Conservation (phyloP, 1,140 invertebrate genomes). For the Oppia nitens region DNA sequence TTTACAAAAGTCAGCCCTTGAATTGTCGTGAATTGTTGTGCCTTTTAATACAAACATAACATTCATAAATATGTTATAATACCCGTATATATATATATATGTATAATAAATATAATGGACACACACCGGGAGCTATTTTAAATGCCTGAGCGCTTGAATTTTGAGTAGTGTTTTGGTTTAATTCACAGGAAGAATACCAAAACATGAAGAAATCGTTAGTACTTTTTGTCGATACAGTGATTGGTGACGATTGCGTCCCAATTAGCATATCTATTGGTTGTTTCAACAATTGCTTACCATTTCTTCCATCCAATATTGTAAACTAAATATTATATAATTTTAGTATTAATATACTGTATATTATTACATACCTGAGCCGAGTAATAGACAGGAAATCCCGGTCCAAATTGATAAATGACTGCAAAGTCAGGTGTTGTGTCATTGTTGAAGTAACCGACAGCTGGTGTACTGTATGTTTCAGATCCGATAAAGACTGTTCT, state of each 20-base stretch:
- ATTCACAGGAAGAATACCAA: slow-evolving; percentile 47
- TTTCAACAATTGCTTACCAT: slow-evolving; percentile 42
- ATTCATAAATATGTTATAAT: not conserved
- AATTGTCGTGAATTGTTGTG: slow-evolving; percentile 42
- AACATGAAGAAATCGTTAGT: slow-evolving; percentile 57
- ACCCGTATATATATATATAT: no score
- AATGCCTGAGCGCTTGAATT: not conserved
- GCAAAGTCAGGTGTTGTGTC: slow-evolving; percentile 66
- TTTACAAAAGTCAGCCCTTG: slow-evolving; percentile 48
- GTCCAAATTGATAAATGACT: slow-evolving; percentile 55
- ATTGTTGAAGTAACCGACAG: slow-evolving; percentile 60
- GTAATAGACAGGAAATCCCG: slow-evolving; percentile 55
- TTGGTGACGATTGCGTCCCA: slow-evolving; percentile 44
- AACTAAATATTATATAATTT: slow-evolving; percentile 27
- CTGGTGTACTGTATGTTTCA: slow-evolving; percentile 45
- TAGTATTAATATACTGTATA: not conserved
- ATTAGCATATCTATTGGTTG: slow-evolving; percentile 45
- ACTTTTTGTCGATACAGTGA: slow-evolving; percentile 41
- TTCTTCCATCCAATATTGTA: slow-evolving; percentile 47
- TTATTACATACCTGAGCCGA: slow-evolving; percentile 46
- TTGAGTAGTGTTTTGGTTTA: not conserved
- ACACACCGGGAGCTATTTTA: not conserved
- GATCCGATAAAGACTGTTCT: slow-evolving; percentile 45
- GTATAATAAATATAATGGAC: not conserved
- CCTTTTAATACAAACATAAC: slow-evolving; percentile 27